Conservation (phyloP, 2,113 vertebrate genomes). For the Oryzias javanicus region DNA sequence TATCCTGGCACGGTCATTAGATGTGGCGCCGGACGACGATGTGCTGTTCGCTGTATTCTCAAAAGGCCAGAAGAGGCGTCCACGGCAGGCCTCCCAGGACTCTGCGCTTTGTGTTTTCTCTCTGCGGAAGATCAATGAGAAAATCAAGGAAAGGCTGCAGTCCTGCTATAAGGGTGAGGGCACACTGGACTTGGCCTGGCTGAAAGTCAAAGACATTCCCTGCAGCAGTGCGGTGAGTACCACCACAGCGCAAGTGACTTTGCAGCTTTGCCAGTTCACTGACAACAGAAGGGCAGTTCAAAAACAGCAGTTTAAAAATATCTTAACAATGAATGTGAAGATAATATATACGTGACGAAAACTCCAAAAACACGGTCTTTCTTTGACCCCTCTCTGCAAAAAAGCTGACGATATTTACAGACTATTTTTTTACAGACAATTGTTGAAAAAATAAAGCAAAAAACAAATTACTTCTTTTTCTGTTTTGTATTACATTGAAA, state of each 20-base stretch:
- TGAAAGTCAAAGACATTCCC: conserved; percentile 97
- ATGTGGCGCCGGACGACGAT: conserved; percentile 85
- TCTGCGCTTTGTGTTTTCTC: conserved; percentile 95
- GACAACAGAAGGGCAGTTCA: background rate
- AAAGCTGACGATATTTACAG: too few species aligned
- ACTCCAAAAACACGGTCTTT: too few species aligned
- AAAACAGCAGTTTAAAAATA: background rate
- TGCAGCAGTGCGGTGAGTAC: conserved; percentile 97
- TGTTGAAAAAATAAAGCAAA: too few species aligned
- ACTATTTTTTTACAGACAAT: too few species aligned
- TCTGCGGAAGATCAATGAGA: conserved; percentile 92
- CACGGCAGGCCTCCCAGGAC: conserved; percentile 89
- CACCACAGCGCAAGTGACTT: background rate
- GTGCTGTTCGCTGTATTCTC: conserved; percentile 95
- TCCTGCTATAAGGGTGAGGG: conserved; percentile 98
- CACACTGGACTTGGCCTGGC: conserved; percentile 95
- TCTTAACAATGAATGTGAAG: background rate
- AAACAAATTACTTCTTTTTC: background rate
- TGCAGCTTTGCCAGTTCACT: conserved; percentile 1
- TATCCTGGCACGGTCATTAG: conserved; percentile 86
- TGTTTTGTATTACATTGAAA: background rate
- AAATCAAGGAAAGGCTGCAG: conserved; percentile 94
- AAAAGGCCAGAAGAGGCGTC: conserved; percentile 96
- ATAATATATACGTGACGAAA: background rate
- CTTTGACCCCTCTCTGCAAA: too few species aligned